phyloP scores from a whole-genome alignment of 2,888 invertebrate genomes.

The Rambutsinella grinnellia region DNA sequence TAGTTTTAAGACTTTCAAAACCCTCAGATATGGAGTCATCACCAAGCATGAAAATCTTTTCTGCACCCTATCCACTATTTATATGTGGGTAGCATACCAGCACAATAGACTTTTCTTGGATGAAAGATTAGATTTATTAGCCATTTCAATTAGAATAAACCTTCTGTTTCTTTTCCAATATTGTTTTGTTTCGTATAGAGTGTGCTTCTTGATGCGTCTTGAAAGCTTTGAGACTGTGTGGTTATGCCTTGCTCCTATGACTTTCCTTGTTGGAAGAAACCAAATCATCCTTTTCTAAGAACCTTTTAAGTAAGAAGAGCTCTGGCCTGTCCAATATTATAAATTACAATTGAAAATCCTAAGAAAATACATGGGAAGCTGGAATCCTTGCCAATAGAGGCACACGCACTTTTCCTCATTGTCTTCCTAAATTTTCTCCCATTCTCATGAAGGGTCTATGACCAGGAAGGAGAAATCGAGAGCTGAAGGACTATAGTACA shows the following conservation, averaged over 20 bases:
- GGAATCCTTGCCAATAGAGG: not conserved
- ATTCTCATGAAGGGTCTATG: not conserved
- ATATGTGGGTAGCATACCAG: not conserved
- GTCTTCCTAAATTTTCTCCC: not conserved
- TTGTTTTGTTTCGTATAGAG: not conserved
- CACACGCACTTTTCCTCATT: not conserved
- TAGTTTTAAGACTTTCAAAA: not conserved
- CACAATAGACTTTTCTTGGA: slow-evolving; percentile 15
- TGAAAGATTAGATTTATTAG: slow-evolving; percentile 44
- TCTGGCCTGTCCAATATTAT: not conserved
- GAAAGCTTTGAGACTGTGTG: not conserved
- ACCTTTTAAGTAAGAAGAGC: too few species aligned
- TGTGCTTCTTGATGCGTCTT: not conserved
- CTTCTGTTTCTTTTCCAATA: slow-evolving; percentile 35
- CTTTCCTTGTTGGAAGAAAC: too few species aligned
- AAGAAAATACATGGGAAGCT: not conserved
- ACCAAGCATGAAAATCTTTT: too few species aligned
- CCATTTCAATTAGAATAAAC: slow-evolving; percentile 51
- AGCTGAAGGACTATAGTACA: not conserved
- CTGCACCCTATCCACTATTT: not conserved
- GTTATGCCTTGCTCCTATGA: not conserved
- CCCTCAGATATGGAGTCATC: not conserved
- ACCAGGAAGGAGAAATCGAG: too few species aligned
- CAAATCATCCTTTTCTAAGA: too few species aligned
- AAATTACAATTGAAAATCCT: not conserved